Evolutionary conservation across 2,113 vertebrate species (phyloP), one percentile per base, ranked within the genome.

Genomic region (Hippocampus zosterae): DNA sequence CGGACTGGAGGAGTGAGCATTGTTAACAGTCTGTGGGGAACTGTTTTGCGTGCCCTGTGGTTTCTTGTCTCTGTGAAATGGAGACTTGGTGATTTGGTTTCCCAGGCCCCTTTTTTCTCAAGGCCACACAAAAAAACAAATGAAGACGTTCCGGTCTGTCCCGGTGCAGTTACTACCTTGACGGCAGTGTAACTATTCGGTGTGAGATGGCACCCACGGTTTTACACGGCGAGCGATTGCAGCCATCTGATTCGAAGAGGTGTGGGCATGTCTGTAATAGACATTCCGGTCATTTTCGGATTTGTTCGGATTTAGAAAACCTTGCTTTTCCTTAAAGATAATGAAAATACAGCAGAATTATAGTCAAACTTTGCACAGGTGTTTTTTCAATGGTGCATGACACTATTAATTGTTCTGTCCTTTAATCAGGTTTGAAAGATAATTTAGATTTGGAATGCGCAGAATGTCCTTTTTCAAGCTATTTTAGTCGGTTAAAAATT

Each of bases 21-120:
- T 89, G 89, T 91, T 89, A 89, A 81, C 84, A 84, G 85, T 88
- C 80, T 89, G 82, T 77, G 82, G 81, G 87, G 86, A 87, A 70
- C 84, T 85, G 87, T 90, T 37, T 87, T 88, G 89, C 76, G 72
- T 81, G 81, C 84, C 71, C 79, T 87, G 86, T 71, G 85, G 87
- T 90, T 91, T 86, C 79, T 87, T 61, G 77, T 87, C 80, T 78
- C 81, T 85, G 85, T 88, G 83, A 90, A 91, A 89, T 87, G 67
- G 83, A 86, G 86, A 86, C 85, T 86, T 81, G 70, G 66, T 85
- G 80, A 85, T 88, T 88, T 70, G 77, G 75, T 87, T 88, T 92
- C 85, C 84, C 87, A 86, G 84, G 85, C 75, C 84, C 83, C 84
- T 52, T 63, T 75, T 79, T 79, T 86, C 81, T 88, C 77, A 77